phyloP scores from a whole-genome alignment of 2,888 invertebrate genomes.

The Cataglyphis albicans region DNA sequence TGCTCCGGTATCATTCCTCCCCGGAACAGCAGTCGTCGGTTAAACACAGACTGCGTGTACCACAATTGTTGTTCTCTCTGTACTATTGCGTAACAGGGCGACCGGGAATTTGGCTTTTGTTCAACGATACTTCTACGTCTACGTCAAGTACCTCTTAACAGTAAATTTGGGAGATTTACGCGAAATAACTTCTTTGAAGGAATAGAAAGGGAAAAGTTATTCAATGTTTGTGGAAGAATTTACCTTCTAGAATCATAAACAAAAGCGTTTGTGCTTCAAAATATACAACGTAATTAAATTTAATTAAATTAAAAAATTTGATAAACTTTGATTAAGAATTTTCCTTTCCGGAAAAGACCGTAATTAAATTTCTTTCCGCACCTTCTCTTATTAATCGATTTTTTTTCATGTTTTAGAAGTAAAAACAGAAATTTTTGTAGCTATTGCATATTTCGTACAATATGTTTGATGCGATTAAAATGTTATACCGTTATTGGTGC shows the following conservation, averaged over 20 bases:
- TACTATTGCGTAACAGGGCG: constrained; percentile 27
- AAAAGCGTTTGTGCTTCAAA: not conserved
- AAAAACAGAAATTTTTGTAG: not conserved
- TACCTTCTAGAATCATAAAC: not conserved
- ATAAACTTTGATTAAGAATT: not conserved
- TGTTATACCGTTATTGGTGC: not conserved
- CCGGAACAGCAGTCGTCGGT: constrained; percentile 52
- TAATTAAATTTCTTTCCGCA: not conserved
- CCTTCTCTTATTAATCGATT: not conserved
- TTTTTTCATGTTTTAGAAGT: not conserved
- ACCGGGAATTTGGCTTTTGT: constrained; percentile 44
- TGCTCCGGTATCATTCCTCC: constrained; percentile 64
- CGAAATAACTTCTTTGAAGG: not conserved
- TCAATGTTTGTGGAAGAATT: not conserved
- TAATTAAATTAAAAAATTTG: not conserved
- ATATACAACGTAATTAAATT: not conserved
- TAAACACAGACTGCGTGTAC: constrained; percentile 39
- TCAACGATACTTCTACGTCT: constrained; percentile 9
- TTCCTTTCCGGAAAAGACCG: no score
- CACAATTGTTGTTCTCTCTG: constrained; percentile 41
- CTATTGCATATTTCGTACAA: not conserved
- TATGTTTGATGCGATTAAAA: constrained; percentile 15
- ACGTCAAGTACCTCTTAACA: constrained; percentile 4
- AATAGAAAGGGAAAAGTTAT: not conserved
- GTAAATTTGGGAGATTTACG: not conserved